These are phyloP conservation scores for Fopius arisanus DNA, from an alignment of 1,140 invertebrate genomes.

Conservation along the genomic window DNA sequence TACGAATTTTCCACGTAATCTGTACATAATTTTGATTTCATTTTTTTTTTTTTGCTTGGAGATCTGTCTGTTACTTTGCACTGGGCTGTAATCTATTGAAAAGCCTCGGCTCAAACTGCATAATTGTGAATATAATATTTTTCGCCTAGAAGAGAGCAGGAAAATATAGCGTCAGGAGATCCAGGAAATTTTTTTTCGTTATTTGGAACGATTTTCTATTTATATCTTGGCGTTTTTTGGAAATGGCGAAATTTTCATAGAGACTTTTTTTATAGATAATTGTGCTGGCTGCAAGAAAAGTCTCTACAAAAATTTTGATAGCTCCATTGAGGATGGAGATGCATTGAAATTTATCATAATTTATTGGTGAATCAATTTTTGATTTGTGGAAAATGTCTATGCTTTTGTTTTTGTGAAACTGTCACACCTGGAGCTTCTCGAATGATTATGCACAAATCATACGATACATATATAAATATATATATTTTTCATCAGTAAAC, in stretches of 20 bases:
- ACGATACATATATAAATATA: conserved; percentile 6
- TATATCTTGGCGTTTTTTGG: no score
- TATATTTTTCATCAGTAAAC: not conserved
- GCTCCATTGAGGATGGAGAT: no score
- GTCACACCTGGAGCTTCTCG: not conserved
- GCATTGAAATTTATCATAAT: no score
- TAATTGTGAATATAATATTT: conserved; percentile 13
- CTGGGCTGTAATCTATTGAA: not conserved
- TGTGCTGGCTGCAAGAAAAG: no score
- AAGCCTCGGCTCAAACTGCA: conserved; percentile 18
- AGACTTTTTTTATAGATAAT: no score
- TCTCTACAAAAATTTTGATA: no score
- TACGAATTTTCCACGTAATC: not conserved
- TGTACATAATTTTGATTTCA: not conserved
- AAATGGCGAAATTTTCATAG: no score
- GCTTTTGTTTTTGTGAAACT: no score
- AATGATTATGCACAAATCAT: conserved; percentile 27
- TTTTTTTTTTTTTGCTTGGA: not conserved
- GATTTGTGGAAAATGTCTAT: no score
- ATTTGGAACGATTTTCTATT: no score
- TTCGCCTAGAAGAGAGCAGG: not conserved
- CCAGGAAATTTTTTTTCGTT: no score
- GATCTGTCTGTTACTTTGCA: conserved; percentile 6
- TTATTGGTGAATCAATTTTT: no score
- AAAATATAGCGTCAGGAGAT: not conserved